Evolutionary conservation across 2,113 vertebrate species (phyloP).

Genomic region (Tyrannus savana): DNA sequence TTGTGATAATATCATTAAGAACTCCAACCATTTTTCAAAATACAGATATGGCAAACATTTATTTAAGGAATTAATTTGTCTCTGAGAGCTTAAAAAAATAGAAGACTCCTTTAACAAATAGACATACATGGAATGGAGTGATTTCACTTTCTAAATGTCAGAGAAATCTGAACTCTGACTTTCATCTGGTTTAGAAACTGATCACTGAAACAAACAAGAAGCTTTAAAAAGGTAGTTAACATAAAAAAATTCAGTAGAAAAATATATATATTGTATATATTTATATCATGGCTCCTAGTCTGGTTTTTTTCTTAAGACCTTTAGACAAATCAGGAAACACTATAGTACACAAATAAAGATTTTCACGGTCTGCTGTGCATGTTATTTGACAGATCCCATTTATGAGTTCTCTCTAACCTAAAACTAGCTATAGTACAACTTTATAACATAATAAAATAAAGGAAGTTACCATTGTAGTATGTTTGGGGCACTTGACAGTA

Average conservation of each 20-base stretch:
- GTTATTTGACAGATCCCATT: background rate
- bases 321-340: background rate
- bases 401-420: background rate
- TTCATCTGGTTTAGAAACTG: background rate
- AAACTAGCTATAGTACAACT: background rate
- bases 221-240: background rate
- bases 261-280: background rate
- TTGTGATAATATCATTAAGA: background rate
- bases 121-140: background rate
- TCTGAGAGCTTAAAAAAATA: background rate
- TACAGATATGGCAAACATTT: background rate
- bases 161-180: background rate
- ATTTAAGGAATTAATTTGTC: background rate
- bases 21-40: background rate
- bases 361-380: background rate
- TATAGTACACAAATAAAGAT: background rate
- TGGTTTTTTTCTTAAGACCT: background rate
- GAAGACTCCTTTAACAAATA: background rate
- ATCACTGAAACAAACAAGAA: background rate
- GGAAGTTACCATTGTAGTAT: background rate
- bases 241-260: background rate
- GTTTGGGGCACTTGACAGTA: background rate
- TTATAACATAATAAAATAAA: background rate
- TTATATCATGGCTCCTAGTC: background rate
- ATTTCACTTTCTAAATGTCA: background rate